Percentiles rank a stretch among this genome's conserved stretches.
Evolutionary conservation across 2,888 invertebrate genomes (phyloP).

Genomic region (Oxystoma pomonae): DNA sequence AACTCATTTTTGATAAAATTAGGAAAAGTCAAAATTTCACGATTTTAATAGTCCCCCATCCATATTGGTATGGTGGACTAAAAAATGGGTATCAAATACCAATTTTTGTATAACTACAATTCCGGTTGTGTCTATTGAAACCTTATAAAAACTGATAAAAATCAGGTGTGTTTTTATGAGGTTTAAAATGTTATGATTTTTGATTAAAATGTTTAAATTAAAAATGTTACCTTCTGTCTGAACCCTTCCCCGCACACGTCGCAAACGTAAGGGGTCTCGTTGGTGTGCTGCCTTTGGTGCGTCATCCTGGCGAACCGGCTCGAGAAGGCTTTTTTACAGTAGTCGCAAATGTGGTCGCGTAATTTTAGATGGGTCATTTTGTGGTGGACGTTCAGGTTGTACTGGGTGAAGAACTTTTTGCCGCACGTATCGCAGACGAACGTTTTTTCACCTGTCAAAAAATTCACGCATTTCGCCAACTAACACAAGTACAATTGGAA

Average conservation of each 20-base stretch:
- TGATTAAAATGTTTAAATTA: too few relatives aligned
- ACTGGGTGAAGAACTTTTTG: slow-evolving; percentile 23
- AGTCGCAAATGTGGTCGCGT: slow-evolving; percentile 34
- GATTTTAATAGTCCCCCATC: too few relatives aligned
- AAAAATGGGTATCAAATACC: too few relatives aligned
- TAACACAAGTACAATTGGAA: background rate
- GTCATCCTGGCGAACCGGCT: slow-evolving; percentile 33
- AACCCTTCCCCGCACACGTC: slow-evolving; percentile 37
- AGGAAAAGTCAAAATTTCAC: too few relatives aligned
- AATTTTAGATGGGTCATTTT: slow-evolving; percentile 36
- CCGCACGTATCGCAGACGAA: slow-evolving; percentile 32
- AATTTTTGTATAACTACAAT: too few relatives aligned
- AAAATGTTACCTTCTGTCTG: slow-evolving; percentile 38
- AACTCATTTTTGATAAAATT: too few relatives aligned
- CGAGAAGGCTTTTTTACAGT: slow-evolving; percentile 36
- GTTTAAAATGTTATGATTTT: too few relatives aligned
- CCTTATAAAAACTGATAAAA: too few relatives aligned
- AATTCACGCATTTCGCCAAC: background rate
- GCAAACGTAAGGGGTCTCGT: slow-evolving; percentile 38
- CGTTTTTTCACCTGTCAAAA: slow-evolving; percentile 28
- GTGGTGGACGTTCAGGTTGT: slow-evolving; percentile 33
- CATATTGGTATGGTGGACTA: too few relatives aligned
- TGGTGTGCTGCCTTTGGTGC: slow-evolving; percentile 36
- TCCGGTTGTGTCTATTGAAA: too few relatives aligned
- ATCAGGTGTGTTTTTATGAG: too few relatives aligned